A percentile compares a stretch with the other conserved stretches of the same genome.
Conservation (phyloP, 2,113 vertebrate species). For the Petroica traversi region DNA sequence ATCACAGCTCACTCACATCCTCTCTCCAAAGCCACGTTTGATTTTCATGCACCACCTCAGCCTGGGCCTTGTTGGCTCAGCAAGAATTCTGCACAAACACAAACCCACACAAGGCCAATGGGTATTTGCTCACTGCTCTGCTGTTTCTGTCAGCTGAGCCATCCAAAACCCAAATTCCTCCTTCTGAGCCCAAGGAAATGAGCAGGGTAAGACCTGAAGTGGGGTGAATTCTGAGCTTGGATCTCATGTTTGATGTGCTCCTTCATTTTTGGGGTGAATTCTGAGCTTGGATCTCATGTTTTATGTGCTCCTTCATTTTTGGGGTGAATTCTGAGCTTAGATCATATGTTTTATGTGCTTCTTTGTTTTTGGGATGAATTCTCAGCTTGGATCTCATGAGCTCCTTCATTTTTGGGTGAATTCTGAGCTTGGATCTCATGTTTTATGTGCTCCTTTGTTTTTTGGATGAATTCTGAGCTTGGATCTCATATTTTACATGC, state of each 20-base stretch:
- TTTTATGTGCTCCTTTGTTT: neutral
- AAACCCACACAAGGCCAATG: neutral
- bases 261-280: neutral
- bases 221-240: neutral
- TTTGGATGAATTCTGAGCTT: neutral
- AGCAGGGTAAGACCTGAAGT: neutral
- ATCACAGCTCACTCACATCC: neutral
- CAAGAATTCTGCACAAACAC: neutral
- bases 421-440: rapidly evolving
- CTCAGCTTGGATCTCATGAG: neutral
- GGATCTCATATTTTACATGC: neutral
- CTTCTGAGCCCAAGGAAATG: neutral
- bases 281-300: neutral
- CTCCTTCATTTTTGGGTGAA: neutral
- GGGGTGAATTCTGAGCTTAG: neutral
- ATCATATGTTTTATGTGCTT: neutral
- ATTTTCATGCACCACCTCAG: neutral
- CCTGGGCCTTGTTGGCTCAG: neutral
- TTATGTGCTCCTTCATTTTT: neutral
- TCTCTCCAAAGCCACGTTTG: neutral
- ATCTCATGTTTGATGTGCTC: neutral
- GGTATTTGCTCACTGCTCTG: neutral
- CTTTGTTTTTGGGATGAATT: neutral
- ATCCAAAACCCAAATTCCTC: neutral
- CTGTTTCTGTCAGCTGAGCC: neutral